These are phyloP conservation scores for Theodoxus fluviatilis DNA, from an alignment of 2,888 invertebrate genomes.

Conservation along the genomic window DNA sequence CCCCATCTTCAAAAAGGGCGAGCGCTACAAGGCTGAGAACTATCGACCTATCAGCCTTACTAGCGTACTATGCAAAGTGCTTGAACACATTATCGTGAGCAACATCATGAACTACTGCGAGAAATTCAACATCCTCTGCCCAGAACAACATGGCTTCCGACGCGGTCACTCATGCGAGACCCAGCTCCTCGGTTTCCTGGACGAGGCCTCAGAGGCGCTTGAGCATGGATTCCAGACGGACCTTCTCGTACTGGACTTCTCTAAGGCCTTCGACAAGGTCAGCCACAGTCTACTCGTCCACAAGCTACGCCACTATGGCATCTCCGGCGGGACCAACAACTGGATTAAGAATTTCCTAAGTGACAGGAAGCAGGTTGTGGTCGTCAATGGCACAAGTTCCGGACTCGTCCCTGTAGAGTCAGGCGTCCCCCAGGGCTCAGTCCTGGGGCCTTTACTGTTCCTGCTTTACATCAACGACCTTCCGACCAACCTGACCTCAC, in stretches of 20 bases:
- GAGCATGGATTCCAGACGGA: constrained; percentile 33
- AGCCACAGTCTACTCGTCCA: constrained; percentile 19
- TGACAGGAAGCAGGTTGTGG: constrained; percentile 6
- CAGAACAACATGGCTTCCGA: constrained; percentile 36
- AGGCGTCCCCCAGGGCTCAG: too few species aligned
- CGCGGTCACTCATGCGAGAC: constrained; percentile 32
- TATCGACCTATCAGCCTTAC: constrained; percentile 37
- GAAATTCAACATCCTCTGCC: constrained; percentile 32
- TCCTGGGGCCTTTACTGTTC: too few species aligned
- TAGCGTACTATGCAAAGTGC: constrained; percentile 25
- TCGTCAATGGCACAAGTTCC: constrained; percentile 17
- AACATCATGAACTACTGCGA: constrained; percentile 30
- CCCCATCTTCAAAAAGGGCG: constrained; percentile 37
- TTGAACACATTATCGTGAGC: constrained; percentile 36
- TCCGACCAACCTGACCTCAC: background rate
- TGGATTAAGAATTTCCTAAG: constrained; percentile 3
- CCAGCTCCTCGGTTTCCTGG: too few species aligned
- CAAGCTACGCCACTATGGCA: constrained; percentile 15
- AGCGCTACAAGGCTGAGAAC: constrained; percentile 30
- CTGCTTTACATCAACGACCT: constrained; percentile 15
- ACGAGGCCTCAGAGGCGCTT: constrained; percentile 29
- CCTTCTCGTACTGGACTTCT: constrained; percentile 34
- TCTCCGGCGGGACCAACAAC: background rate
- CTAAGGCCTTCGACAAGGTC: constrained; percentile 25
- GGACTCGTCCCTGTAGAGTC: too few species aligned